A percentile compares a stretch with the other conserved stretches of the same genome.
Conservation (phyloP, 1,140 invertebrate genomes). For the Proctacanthus coquilletti region DNA sequence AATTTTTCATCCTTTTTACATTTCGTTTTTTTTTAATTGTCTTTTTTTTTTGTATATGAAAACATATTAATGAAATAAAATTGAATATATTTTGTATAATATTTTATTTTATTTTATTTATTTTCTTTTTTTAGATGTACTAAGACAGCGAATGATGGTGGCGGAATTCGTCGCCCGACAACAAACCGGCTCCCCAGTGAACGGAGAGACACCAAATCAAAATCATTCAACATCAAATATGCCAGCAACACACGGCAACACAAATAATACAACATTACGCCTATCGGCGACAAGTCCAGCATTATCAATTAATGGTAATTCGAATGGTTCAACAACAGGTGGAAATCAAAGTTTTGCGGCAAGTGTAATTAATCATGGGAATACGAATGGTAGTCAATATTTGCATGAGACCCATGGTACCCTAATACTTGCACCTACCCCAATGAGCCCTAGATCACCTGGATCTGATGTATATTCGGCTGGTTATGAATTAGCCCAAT, state of each 20-base stretch:
- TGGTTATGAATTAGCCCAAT: conserved; percentile 28
- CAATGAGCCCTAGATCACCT: conserved; percentile 28
- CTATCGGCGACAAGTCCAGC: conserved; percentile 22
- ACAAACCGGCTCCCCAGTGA: conserved; percentile 47
- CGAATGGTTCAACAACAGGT: conserved; percentile 24
- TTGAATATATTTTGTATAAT: no score
- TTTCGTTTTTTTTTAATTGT: no score
- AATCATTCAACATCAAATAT: conserved; percentile 32
- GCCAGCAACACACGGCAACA: conserved; percentile 32
- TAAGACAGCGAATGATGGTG: conserved; percentile 68
- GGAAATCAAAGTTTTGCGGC: no score
- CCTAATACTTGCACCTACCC: conserved; percentile 20
- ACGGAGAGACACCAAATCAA: conserved; percentile 44
- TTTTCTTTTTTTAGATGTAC: conserved; percentile 39
- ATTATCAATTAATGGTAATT: conserved; percentile 26
- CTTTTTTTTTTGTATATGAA: no score
- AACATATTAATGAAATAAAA: no score
- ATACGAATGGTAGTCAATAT: not conserved
- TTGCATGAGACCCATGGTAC: conserved; percentile 14
- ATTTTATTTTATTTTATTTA: no score
- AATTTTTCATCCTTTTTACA: no score
- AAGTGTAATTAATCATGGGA: not conserved
- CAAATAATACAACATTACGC: conserved; percentile 19
- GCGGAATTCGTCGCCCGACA: conserved; percentile 64
- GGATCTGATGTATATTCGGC: conserved; percentile 30